Evolutionary conservation across 2,888 invertebrate species (phyloP), one percentile per base, ranked within the genome.

Genomic region (Acronicta aceris): DNA sequence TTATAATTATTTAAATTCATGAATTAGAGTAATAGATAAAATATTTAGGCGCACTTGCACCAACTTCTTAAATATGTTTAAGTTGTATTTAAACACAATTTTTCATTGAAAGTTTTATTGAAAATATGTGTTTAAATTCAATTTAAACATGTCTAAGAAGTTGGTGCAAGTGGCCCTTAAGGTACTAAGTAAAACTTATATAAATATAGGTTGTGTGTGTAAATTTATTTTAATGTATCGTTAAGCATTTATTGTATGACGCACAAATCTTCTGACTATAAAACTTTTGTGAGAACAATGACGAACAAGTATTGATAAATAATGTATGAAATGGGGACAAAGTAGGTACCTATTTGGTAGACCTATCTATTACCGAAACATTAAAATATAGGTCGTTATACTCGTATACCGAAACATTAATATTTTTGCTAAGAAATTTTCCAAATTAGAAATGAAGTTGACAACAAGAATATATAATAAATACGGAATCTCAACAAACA

Each of bases 1-100:
- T 63, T 67, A 71, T 65, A 74, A 74, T 63, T 66, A 71, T 65
- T 60, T 66, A 62, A 68, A 69, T 65, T 45, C 51, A 55, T 41
- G 56, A 47, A 54, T 60, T 56, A 60, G 25, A 69, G 9, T 63
- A 42, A 62, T 47, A 61, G 27, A 59, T 47, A 6, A 49, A 54
- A 50, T 65, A 63, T 56, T 41, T 60, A 21, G 21, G 21, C 21
- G 2, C 21, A 21, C 21, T 21, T 21, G 21, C 21, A 21, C 21
- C 21, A 21, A 21, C 21, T 21, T 21, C 4, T 21, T 21, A 21
- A 21, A 21, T 21, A 21, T 21, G 21, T 21, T 21, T 21, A 21
- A 21, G 4, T 21, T 21, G 2, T 3, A 21, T 21, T 21, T 21
- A 21, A 21, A 21, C 21, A 21, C 21, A 21, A 21, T 21, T 21